Evolutionary conservation across 1,140 invertebrate genomes (phyloP).

Genomic region (Cardiocondyla obscurior): DNA sequence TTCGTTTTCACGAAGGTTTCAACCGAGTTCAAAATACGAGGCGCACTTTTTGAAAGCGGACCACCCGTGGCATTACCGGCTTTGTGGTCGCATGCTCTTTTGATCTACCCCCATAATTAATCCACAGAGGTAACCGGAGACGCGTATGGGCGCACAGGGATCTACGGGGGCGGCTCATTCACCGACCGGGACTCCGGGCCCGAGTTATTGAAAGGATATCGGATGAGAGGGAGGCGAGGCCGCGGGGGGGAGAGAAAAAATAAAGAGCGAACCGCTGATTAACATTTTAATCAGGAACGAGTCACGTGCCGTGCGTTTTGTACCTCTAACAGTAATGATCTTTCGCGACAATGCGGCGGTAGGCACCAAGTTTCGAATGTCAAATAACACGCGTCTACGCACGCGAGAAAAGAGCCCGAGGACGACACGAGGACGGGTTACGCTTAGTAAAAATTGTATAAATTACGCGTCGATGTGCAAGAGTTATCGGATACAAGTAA

Average conservation of each 20-base stretch:
- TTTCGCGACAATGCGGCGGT: constrained; percentile 49
- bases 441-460: neutral
- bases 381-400: constrained; percentile 36
- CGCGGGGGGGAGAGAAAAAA: constrained; percentile 25
- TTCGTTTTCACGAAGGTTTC: constrained; percentile 38
- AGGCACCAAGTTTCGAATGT: constrained; percentile 46
- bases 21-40: constrained; percentile 47
- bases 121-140: constrained; percentile 83
- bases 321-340: constrained; percentile 71
- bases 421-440: neutral
- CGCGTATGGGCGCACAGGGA: constrained; percentile 79
- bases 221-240: constrained; percentile 63
- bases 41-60: constrained; percentile 66
- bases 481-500: neutral
- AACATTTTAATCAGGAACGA: constrained; percentile 81
- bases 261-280: constrained; percentile 73
- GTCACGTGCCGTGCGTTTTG: constrained; percentile 77
- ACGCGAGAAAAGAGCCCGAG: neutral
- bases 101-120: constrained; percentile 83
- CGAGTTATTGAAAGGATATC: constrained; percentile 83
- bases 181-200: constrained; percentile 73
- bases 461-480: neutral
- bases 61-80: constrained; percentile 79
- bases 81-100: constrained; percentile 82
- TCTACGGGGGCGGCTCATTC: constrained; percentile 74